Conservation (phyloP, 2,797 vertebrate species). For the Ciconia nigra region DNA sequence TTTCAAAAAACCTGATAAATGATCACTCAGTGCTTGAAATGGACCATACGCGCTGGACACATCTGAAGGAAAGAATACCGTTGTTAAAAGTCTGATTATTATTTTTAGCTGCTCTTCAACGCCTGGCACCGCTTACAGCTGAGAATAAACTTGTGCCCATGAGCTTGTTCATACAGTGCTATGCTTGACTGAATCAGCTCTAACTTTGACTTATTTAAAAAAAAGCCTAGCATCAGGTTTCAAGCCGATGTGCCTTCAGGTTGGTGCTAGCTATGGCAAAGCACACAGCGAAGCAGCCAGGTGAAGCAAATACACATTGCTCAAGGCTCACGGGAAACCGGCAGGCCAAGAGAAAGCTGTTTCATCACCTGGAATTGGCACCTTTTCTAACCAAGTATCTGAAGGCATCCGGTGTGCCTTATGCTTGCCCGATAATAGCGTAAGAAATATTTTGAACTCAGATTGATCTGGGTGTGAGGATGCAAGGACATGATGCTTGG, state of each 20-base stretch:
- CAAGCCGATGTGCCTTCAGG: too few species aligned
- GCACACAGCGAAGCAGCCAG: neutral
- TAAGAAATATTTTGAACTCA: neutral
- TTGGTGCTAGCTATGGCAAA: neutral
- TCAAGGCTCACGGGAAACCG: neutral
- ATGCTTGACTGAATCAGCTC: neutral
- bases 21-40: neutral
- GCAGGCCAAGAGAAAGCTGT: neutral
- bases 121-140: neutral
- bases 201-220: neutral
- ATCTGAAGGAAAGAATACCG: neutral
- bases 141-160: neutral
- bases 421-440: accelerated
- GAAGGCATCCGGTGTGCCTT: neutral
- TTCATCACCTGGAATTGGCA: neutral
- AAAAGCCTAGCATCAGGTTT: neutral
- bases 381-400: neutral
- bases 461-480: neutral
- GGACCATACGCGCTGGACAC: accelerated
- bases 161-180: neutral
- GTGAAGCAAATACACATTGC: neutral
- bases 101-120: neutral
- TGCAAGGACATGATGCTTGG: neutral
- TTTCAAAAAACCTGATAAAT: neutral
- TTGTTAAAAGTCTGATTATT: neutral